phyloP scores from a whole-genome alignment of 2,113 vertebrate species.

The Nerophis lumbriciformis region DNA sequence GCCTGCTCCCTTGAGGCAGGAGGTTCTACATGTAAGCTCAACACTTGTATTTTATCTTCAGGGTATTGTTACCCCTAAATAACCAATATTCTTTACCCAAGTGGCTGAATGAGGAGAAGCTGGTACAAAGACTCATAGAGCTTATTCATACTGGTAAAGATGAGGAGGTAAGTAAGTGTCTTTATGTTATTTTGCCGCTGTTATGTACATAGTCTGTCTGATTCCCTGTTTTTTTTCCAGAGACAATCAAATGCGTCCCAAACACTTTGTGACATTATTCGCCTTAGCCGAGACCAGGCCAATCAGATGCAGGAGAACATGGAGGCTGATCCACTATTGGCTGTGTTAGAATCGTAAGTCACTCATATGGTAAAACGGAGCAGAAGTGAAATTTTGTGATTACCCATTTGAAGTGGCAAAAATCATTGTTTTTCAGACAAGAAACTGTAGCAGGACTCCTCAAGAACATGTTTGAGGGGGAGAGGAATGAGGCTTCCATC shows the following conservation, averaged over 20 bases:
- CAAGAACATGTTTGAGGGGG: slow-evolving; percentile 89
- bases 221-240: slow-evolving; percentile 60
- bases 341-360: slow-evolving; percentile 91
- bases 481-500: slow-evolving; percentile 83
- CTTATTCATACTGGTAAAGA: slow-evolving; percentile 86
- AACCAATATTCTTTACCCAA: not conserved
- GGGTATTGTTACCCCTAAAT: not conserved
- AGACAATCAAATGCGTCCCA: slow-evolving; percentile 96
- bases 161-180: slow-evolving; percentile 89
- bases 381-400: no score
- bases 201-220: not conserved
- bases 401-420: not conserved
- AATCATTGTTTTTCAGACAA: slow-evolving; percentile 71
- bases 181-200: no score
- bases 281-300: slow-evolving; percentile 93
- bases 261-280: slow-evolving; percentile 91
- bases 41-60: not conserved
- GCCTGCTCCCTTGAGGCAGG: slow-evolving; percentile 83
- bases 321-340: slow-evolving; percentile 85
- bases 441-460: slow-evolving; percentile 88
- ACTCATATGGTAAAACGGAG: no score
- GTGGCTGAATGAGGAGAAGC: slow-evolving; percentile 90
- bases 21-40: slow-evolving; percentile 83
- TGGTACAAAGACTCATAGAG: slow-evolving; percentile 87
- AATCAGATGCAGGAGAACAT: slow-evolving; percentile 81